Base-by-base conservation (phyloP, 2,888 invertebrate species). In the Hydriomena furcata region DNA sequence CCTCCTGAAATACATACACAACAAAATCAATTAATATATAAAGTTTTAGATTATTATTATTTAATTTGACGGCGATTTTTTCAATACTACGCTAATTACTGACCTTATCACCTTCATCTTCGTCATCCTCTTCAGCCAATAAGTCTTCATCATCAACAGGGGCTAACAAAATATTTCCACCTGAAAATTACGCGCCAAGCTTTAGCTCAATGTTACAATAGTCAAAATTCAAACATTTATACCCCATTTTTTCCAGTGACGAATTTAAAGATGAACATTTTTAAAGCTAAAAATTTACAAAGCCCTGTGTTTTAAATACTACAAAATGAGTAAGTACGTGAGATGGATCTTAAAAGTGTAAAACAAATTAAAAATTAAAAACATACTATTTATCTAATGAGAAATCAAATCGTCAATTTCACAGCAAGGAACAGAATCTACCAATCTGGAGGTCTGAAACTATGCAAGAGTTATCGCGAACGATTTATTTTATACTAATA, bases 91-190 rank as follows among this genome's bases (percentile, higher is more conserved):
- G n/a, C n/a, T n/a, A n/a, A n/a, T 5, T n/a, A 45, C 46, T 57
- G 61, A 94, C 94, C 91, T 96, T 97, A 74, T 97, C 97, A 71
- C 95, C 95, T 68, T 98, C 97, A 53, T 98, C 98, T 59, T 98
- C 98, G 45, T 98, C 97, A 54, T 96, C 96, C 68, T 96, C 94
- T 63, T 94, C 94, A 28, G 92, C 93, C 52, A 93, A 72, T 62
- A 95, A 92, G 52, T 93, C 93, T 36, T 93, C 93, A 58, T 94
- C 93, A 61, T 93, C 93, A 4, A 92, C 91, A 31, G 92, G 91
- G 25, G 81, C 71, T 37, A 91, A 60, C 36, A 91, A 65, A 30
- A 84, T 79, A 55, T 89, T 91, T 1, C 91, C 91, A 50, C 89
- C 91, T 91, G 60, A 24, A 76, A 75, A 17, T 1, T 21, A 8